Evolutionary conservation across 30 jellyfish, hydroid and myxozoan genomes (phyloP), one percentile per base, ranked within the genome.

Genomic region (Rhopilema esculentum): DNA sequence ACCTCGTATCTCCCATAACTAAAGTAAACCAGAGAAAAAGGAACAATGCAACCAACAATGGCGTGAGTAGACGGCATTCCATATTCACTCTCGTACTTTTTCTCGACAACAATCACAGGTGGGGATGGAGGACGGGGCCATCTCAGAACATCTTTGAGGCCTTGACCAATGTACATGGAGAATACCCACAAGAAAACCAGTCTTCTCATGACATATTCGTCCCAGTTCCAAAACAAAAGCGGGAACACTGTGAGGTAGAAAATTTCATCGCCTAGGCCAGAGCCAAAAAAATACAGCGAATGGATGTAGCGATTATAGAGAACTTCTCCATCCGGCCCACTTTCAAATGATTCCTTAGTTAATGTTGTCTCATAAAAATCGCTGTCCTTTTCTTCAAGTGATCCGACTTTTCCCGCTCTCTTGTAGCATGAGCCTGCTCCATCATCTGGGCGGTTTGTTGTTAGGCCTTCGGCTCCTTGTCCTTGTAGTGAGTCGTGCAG

Each of bases 11-110:
- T 80, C 8, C 96, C 98, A 75, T 89, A 89, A 66, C 97, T 94
- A 91, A 94, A 94, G 77, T 72, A 94, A 20, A 94, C 97, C 86
- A 94, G 70, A 0, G 96, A 78, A 82, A 94, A 94, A 16, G 98
- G 98, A 4, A 94, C 93, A 48, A 94, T 90, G 25, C 92, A 71
- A 2, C 97, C 98, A 27, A 94, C 97, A 20, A 85, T 94, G 15
- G 98, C 98, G 71, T 94, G 98, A 23, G 98, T 94, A 2, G 98
- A 94, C 32, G 98, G 98, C 98, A 94, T 94, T 1, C 98, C 97
- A 84, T 89, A 94, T 84, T 94, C 98, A 51, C 95, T 85, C 86
- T 89, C 97, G 77, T 94, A 94, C 40, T 69, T 81, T 67, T 68
- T 85, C 71, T 94, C 98, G 28, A 94, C 84, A 28, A 96, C 93